These are phyloP conservation scores for Sparidentex hasta DNA, from an alignment of 2,797 vertebrate species.

Conservation along the genomic window DNA sequence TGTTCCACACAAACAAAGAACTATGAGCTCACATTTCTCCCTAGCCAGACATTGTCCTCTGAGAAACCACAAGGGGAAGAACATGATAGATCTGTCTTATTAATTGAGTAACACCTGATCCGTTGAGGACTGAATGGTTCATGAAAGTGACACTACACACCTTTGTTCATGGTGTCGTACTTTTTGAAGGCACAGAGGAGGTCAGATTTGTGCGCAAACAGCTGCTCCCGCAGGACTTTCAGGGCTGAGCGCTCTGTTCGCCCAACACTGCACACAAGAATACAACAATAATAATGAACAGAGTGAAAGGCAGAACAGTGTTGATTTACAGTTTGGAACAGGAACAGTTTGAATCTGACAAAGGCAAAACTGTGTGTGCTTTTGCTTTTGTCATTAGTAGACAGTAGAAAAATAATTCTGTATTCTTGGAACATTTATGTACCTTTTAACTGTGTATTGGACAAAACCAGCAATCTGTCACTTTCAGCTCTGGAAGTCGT, in stretches of 20 bases:
- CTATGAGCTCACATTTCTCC: conserved; percentile 48
- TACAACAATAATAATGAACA: neutral
- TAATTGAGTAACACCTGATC: conserved; percentile 28
- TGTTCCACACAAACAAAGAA: conserved; percentile 16
- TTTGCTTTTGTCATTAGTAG: too few relatives aligned
- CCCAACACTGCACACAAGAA: conserved; percentile 84
- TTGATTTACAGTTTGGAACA: neutral
- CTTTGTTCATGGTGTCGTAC: conserved; percentile 85
- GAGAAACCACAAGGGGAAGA: neutral
- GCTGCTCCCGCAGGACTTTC: conserved; percentile 90
- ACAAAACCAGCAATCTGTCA: too few relatives aligned
- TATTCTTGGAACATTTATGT: too few relatives aligned
- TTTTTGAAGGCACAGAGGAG: conserved; percentile 89
- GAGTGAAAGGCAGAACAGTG: neutral
- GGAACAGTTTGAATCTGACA: too few relatives aligned
- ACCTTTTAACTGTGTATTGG: neutral
- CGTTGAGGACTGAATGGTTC: neutral
- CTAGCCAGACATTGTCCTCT: neutral
- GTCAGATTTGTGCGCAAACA: conserved; percentile 93
- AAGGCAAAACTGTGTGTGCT: too few relatives aligned
- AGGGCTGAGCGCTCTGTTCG: conserved; percentile 93
- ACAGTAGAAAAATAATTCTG: neutral
- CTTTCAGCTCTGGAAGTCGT: too few relatives aligned
- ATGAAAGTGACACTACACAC: conserved; percentile 74
- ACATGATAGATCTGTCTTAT: neutral